A percentile compares a stretch with the other conserved stretches of the same genome.
Evolutionary conservation across 2,113 vertebrate genomes (phyloP).

Genomic region (Acrocephalus arundinaceus): DNA sequence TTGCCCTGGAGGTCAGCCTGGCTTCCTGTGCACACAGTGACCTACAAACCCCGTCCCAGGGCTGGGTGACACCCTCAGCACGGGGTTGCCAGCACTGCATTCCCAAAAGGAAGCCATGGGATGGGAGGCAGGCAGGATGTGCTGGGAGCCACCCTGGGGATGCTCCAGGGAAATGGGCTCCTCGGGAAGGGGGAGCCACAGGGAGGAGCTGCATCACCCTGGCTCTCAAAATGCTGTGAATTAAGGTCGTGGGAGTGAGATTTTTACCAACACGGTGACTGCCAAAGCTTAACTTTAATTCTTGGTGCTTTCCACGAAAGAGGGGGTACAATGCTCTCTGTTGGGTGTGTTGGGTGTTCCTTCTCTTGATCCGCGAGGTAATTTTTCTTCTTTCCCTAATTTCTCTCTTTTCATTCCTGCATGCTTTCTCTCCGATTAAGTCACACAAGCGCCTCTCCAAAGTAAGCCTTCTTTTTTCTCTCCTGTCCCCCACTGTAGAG

Average conservation of each 20-base stretch:
- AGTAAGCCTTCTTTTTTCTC: conserved; percentile 93
- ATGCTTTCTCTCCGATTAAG: conserved; percentile 84
- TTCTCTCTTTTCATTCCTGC: conserved; percentile 89
- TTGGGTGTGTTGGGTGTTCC: conserved; percentile 55
- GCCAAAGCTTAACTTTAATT: background rate
- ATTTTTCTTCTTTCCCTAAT: conserved; percentile 72
- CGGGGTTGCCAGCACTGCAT: background rate
- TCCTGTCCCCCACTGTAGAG: conserved; percentile 53
- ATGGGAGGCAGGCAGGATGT: background rate
- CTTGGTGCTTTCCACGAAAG: background rate
- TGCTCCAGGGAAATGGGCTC: background rate
- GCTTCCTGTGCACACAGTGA: background rate
- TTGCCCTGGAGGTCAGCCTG: background rate
- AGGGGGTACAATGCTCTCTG: background rate
- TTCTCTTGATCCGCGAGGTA: conserved; percentile 45
- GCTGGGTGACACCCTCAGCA: background rate
- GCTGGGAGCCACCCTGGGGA: background rate
- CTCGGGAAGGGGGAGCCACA: background rate
- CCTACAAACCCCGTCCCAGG: background rate
- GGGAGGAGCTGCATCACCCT: background rate
- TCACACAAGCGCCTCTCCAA: conserved; percentile 99
- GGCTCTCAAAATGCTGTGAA: background rate
- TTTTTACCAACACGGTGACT: background rate
- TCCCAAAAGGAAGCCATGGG: background rate
- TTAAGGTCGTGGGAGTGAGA: background rate